Evolutionary conservation across 2,888 invertebrate genomes (phyloP).

Genomic region (Sinodicranocentrus sp.): DNA sequence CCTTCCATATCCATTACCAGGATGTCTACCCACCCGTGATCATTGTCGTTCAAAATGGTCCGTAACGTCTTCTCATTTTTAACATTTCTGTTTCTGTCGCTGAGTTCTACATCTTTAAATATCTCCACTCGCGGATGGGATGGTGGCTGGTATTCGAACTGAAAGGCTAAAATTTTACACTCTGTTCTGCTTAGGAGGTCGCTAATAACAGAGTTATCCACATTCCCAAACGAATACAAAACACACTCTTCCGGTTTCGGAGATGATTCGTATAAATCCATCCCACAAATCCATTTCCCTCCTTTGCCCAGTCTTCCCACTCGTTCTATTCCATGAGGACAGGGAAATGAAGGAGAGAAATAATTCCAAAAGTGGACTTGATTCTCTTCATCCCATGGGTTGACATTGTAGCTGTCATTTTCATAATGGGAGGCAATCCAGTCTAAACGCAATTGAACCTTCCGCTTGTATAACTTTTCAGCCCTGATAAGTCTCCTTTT

Average conservation of each 20-base stretch:
- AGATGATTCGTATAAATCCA: constrained; percentile 24
- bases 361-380: constrained; percentile 21
- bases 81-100: not conserved
- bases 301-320: constrained; percentile 12
- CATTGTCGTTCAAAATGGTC: constrained; percentile 35
- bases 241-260: constrained; percentile 21
- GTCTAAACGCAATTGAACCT: not conserved
- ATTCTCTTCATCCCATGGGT: constrained; percentile 8
- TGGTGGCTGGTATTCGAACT: not conserved
- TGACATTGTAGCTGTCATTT: not conserved
- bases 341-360: constrained; percentile 33
- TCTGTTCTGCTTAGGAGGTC: constrained; percentile 9
- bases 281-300: constrained; percentile 47
- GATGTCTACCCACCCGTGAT: constrained; percentile 44
- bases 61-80: not conserved
- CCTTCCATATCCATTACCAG: constrained; percentile 34
- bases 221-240: constrained; percentile 19
- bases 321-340: constrained; percentile 23
- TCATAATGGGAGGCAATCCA: not conserved
- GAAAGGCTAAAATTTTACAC: constrained; percentile 14
- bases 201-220: not conserved
- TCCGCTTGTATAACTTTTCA: not conserved
- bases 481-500: not conserved
- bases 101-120: not conserved
- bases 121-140: not conserved